Base-by-base conservation (phyloP, 2,888 invertebrate genomes). In the Venusia cambrica region DNA sequence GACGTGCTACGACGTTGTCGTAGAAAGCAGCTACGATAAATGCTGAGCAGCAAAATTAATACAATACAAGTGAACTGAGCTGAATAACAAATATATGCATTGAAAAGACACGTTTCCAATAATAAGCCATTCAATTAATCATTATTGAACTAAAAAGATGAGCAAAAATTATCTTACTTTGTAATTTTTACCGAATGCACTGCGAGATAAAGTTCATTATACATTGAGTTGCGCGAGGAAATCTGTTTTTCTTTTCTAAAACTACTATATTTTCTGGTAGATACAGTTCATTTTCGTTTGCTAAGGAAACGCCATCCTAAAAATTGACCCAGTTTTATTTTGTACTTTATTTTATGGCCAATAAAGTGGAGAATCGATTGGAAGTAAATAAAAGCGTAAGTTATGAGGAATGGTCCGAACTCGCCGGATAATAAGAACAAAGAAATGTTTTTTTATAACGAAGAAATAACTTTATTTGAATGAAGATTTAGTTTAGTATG, bases 91-190 rank as follows among this genome's bases (percentile, higher is more conserved):
- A n/a, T n/a, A n/a, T n/a, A n/a, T n/a, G n/a, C n/a, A n/a, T n/a
- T n/a, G n/a, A n/a, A 11, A 15, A 39, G 21, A 25, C 24, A 34
- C 17, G 24, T 34, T 37, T 17, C 24, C 20, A 34, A 33, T 27
- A 33, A 26, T 18, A 29, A 28, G 5, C 14, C 12, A 26, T 2
- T 3, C 11, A 12, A 29, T 40, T 8, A 21, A 35, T 33, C 7
- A 33, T 19, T 2, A 3, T 9, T 22, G 5, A 6, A 10, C 5
- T 10, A 1, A 17, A 17, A 17, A 4, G 5, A 31, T 31, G 16
- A 17, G 2, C 2, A 16, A 16, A 21, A 15, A n/a, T n/a, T n/a
- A n/a, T n/a, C n/a, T n/a, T n/a, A n/a, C n/a, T n/a, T n/a, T n/a
- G n/a, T n/a, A n/a, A n/a, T n/a, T n/a, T n/a, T n/a, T n/a, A n/a